Base-by-base conservation (phyloP, 2,113 vertebrate genomes). In the Labrus mixtus region DNA sequence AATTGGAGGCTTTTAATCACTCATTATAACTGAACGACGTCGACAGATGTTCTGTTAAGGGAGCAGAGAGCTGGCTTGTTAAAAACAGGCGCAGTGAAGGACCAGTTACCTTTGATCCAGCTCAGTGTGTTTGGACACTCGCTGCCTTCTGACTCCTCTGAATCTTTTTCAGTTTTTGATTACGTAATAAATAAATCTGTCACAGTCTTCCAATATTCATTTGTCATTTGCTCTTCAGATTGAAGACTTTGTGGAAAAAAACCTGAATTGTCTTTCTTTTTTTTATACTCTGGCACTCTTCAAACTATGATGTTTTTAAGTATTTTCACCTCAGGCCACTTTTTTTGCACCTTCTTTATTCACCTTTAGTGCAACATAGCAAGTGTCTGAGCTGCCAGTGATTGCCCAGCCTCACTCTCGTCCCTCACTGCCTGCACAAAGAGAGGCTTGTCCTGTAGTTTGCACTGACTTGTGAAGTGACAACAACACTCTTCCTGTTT, bases 1-100 rank as follows among this genome's bases (percentile, higher is more conserved):
- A 68, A 67, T 70, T 86, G 82, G 66, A 83, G 64, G 68, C 78
- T 73, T 90, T 88, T 84, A 88, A 87, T 84, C 73, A 57, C 60
- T 85, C 62, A 73, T 86, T 85, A 78, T 45, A 82, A 51, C 3
- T 62, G 76, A 90, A 68, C 23, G 68, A 72, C 65, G 22, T 37
- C 0, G 51, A 39, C 88, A 85, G 83, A 84, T 89, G 88, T 76
- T 84, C 68, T 79, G 74, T 76, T 82, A 60, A 68, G 68, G 73
- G 79, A 68, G 68, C 59, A 12, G 20, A 68, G 73, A 55, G 48
- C 73, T 11, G 68, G 56, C 68, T 73, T 81, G 73, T 82, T 82
- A 77, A 84, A 79, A 67, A 39, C 22, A 13, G 33, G 45, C 15
- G 33, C 39, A 25, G 62, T 53, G 66, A 77, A 78, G 54, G 61